Conservation (phyloP, 23 tunicate genomes). For the Trididemnum clinides region DNA sequence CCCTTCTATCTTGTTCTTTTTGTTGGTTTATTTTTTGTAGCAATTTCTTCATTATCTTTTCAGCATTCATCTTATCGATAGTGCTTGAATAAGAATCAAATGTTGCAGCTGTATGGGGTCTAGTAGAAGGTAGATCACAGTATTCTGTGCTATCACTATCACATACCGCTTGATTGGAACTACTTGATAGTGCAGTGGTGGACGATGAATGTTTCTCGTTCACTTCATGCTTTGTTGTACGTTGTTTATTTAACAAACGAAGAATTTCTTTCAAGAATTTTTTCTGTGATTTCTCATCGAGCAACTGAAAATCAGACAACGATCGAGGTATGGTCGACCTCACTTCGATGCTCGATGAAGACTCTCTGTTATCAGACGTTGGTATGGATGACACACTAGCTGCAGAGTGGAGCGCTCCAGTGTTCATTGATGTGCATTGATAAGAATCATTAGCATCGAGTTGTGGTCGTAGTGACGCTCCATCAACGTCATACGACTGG, state of each 20-base stretch:
- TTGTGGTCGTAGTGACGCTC: conserved; percentile 28
- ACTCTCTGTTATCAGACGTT: conserved; percentile 10
- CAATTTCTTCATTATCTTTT: conserved; percentile 52
- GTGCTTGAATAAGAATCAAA: not conserved
- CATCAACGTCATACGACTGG: not conserved
- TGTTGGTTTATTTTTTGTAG: conserved; percentile 50
- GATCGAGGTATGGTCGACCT: not conserved
- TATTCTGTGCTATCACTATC: conserved; percentile 76
- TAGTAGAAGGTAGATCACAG: conserved; percentile 60
- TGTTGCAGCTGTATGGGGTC: conserved; percentile 23
- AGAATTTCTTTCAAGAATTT: conserved; percentile 22
- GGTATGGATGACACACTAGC: not conserved
- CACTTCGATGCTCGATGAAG: not conserved
- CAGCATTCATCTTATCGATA: conserved; percentile 59
- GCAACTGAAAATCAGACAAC: conserved; percentile 34
- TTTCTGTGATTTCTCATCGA: conserved; percentile 34
- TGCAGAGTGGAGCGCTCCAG: not conserved
- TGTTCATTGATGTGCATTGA: conserved; percentile 25
- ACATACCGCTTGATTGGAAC: conserved; percentile 57
- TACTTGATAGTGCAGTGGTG: not conserved
- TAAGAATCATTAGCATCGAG: conserved; percentile 47
- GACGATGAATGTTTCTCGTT: too few species aligned
- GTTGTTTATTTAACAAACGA: not conserved
- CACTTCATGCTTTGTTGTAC: not conserved
- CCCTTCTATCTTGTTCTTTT: conserved; percentile 20